These are phyloP conservation scores for Nezara viridula DNA, from an alignment of 2,888 invertebrate genomes.

Conservation along the genomic window DNA sequence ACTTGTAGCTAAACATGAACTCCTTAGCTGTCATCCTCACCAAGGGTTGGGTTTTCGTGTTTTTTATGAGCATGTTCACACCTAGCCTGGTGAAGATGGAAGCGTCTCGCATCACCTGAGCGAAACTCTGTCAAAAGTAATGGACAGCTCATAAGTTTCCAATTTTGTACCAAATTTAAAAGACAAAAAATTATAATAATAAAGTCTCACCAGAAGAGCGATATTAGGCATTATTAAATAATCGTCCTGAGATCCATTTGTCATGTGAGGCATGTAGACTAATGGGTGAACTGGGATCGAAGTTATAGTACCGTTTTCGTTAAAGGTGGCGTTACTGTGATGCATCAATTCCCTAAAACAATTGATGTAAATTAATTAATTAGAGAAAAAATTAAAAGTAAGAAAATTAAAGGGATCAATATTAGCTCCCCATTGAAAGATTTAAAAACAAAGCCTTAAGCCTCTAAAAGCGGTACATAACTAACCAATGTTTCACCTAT, in stretches of 20 bases:
- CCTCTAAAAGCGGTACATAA: background rate
- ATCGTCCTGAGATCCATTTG: conserved; percentile 83
- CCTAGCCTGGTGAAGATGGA: conserved; percentile 78
- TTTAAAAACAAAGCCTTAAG: background rate
- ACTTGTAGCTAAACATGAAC: conserved; percentile 91
- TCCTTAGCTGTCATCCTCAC: conserved; percentile 86
- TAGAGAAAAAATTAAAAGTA: background rate
- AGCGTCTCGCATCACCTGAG: conserved; percentile 80
- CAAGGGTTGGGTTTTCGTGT: conserved; percentile 80
- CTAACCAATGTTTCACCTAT: too few relatives aligned
- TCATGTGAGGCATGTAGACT: conserved; percentile 82
- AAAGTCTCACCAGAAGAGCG: conserved; percentile 86
- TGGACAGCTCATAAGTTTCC: conserved; percentile 34
- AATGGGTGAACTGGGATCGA: conserved; percentile 81
- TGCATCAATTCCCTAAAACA: conserved; percentile 78
- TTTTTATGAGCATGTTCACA: conserved; percentile 78
- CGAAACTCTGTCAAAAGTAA: conserved; percentile 78
- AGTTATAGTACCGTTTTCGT: conserved; percentile 81
- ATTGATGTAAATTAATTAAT: background rate
- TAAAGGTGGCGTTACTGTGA: conserved; percentile 80
- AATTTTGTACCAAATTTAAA: background rate
- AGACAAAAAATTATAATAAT: background rate
- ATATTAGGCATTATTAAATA: conserved; percentile 83
- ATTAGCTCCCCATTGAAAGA: background rate
- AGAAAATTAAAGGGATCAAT: background rate